Evolutionary conservation across 2,888 invertebrate genomes (phyloP).

Genomic region (Standfussiana lucernea): DNA sequence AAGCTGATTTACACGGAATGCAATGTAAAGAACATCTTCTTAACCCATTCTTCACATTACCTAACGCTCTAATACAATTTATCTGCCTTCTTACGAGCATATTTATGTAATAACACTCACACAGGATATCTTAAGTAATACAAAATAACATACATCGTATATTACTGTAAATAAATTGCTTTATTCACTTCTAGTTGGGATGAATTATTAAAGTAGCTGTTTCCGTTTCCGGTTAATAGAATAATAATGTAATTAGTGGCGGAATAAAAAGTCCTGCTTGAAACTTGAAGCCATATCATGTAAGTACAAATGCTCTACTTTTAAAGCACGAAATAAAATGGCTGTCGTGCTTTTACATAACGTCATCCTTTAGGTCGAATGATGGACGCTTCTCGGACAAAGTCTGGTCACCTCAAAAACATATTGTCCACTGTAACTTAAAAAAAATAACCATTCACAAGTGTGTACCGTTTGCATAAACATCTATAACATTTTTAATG

Average conservation of each 20-base stretch:
- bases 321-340: conserved; percentile 7
- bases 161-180: conserved; percentile 35
- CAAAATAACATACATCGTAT: conserved; percentile 36
- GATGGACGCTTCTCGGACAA: conserved; percentile 80
- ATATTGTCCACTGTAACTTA: conserved; percentile 78
- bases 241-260: conserved; percentile 27
- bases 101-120: conserved; percentile 29
- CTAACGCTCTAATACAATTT: conserved; percentile 13
- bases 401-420: conserved; percentile 81
- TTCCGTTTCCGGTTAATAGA: conserved; percentile 35
- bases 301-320: background rate
- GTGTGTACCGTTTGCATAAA: conserved; percentile 72
- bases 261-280: conserved; percentile 25
- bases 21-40: conserved; percentile 8
- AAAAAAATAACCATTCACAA: conserved; percentile 77
- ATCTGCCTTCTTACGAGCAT: background rate
- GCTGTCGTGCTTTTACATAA: conserved; percentile 67
- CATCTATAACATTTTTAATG: conserved; percentile 3
- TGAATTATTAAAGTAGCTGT: conserved; percentile 35
- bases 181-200: conserved; percentile 33
- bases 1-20: conserved; percentile 17
- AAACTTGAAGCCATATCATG: conserved; percentile 2
- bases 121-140: conserved; percentile 31
- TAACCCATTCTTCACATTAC: conserved; percentile 3
- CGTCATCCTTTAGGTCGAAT: conserved; percentile 70